A percentile compares a stretch with the other conserved stretches of the same genome.
phyloP scores from a whole-genome alignment of 2,113 vertebrate genomes.

The Laterallus jamaicensis region DNA sequence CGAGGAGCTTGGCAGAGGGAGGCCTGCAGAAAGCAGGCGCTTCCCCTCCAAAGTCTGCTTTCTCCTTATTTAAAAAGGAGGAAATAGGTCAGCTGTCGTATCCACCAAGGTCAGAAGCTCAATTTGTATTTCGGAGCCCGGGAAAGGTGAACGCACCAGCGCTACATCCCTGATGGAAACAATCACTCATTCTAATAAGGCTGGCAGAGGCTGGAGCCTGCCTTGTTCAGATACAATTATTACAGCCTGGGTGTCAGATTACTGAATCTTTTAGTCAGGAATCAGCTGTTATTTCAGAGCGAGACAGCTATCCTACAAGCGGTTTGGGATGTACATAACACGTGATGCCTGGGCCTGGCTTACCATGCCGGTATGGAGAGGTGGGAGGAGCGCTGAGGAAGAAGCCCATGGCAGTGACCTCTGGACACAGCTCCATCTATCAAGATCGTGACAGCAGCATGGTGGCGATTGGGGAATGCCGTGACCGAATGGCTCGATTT shows the following conservation, averaged over 20 bases:
- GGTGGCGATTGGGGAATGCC: accelerated
- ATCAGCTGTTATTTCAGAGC: conserved; percentile 59
- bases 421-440: not conserved
- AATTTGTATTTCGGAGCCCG: conserved; percentile 57
- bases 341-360: not conserved
- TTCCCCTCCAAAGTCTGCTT: conserved; percentile 10
- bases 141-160: conserved; percentile 55
- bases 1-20: not conserved
- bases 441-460: not conserved
- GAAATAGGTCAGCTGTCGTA: conserved; percentile 51
- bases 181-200: conserved; percentile 71
- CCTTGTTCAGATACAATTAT: conserved; percentile 73
- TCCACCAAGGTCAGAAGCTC: conserved; percentile 61
- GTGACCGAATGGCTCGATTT: accelerated
- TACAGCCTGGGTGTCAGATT: conserved; percentile 62
- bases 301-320: conserved; percentile 15
- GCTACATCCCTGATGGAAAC: conserved; percentile 64
- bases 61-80: conserved; percentile 51
- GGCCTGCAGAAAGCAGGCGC: not conserved
- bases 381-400: not conserved
- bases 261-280: conserved; percentile 59
- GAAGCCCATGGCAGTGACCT: not conserved
- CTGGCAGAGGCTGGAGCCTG: conserved; percentile 66
- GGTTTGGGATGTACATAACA: conserved; percentile 18
- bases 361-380: accelerated